These are phyloP conservation scores for Himantopus leucocephalus DNA, from an alignment of 2,113 vertebrate species.

Conservation along the genomic window DNA sequence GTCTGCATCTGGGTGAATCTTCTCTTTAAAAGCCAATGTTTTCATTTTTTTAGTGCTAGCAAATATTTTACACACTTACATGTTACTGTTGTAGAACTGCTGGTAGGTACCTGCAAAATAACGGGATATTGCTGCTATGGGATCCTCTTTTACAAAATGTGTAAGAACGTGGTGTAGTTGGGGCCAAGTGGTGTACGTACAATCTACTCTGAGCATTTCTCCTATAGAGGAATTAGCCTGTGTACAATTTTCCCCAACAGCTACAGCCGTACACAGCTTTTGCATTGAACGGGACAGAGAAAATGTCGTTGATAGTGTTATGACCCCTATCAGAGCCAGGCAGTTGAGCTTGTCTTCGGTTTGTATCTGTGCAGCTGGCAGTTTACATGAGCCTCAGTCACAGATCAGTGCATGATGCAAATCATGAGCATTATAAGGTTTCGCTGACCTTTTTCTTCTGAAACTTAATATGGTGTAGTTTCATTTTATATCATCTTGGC, in stretches of 20 bases:
- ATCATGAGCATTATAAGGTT: background rate
- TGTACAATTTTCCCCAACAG: no score
- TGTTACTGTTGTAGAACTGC: background rate
- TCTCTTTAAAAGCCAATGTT: background rate
- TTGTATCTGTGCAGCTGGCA: background rate
- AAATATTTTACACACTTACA: background rate
- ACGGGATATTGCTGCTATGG: background rate
- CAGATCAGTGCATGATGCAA: background rate
- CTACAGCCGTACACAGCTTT: background rate
- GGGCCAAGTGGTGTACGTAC: no score
- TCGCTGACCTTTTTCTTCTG: background rate
- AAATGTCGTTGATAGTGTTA: background rate
- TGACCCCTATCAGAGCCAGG: background rate
- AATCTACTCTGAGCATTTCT: no score
- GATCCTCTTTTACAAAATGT: background rate
- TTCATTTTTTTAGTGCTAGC: background rate
- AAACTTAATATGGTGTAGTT: background rate
- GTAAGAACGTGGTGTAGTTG: background rate
- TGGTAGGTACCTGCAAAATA: background rate
- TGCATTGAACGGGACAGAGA: background rate
- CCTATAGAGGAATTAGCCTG: no score
- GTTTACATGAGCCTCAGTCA: background rate
- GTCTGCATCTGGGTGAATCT: background rate
- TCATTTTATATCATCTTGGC: background rate
- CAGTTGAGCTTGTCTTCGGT: background rate